phyloP scores from a whole-genome alignment of 2,797 vertebrate species.

The Platalea minor region DNA sequence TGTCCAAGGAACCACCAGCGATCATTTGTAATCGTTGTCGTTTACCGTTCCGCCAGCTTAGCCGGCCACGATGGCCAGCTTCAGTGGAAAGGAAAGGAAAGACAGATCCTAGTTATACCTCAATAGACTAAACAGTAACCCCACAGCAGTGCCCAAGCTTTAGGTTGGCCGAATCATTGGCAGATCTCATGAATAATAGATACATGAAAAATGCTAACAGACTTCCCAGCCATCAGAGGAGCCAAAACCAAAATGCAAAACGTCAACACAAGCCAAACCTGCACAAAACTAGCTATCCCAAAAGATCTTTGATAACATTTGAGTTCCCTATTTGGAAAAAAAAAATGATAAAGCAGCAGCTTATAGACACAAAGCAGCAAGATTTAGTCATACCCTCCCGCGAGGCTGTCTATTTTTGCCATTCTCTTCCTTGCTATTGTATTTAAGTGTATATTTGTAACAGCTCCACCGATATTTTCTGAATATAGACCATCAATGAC shows the following conservation, averaged over 20 bases:
- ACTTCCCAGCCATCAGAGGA: background rate
- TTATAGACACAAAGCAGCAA: background rate
- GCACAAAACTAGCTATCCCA: background rate
- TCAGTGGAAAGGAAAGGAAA: slow-evolving; percentile 9
- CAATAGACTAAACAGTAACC: slow-evolving; percentile 67
- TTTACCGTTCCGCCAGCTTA: slow-evolving; percentile 32
- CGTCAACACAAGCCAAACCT: background rate
- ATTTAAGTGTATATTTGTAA: background rate
- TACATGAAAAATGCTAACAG: background rate
- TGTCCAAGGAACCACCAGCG: slow-evolving; percentile 1
- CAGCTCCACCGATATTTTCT: background rate
- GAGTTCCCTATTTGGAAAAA: background rate
- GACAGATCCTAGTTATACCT: slow-evolving; percentile 17
- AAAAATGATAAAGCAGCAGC: background rate
- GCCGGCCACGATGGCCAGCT: background rate
- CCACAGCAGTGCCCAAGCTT: background rate
- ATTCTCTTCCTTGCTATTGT: background rate
- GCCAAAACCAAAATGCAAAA: slow-evolving; percentile 17
- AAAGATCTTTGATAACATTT: background rate
- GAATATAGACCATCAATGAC: background rate
- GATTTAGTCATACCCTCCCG: background rate
- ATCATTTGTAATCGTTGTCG: background rate
- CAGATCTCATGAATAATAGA: slow-evolving; percentile 12
- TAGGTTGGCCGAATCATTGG: background rate
- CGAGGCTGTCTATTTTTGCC: background rate